Evolutionary conservation across 2,113 vertebrate species (phyloP).

Genomic region (Thermophis baileyi): DNA sequence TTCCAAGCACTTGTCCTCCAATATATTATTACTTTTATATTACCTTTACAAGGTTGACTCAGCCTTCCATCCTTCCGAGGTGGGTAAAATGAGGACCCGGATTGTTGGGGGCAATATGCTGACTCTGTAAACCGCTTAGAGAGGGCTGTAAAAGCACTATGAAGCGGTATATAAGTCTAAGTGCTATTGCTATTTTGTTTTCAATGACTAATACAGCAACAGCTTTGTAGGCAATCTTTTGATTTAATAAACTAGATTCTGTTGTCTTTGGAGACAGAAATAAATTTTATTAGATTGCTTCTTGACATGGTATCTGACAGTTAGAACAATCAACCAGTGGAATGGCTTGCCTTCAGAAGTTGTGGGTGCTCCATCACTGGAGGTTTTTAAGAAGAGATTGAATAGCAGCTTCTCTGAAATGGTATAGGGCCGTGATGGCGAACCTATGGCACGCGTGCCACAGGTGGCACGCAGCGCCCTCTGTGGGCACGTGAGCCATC

Average conservation of each 20-base stretch:
- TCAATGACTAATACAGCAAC: accelerated
- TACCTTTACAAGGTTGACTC: too few species aligned
- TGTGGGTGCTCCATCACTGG: not conserved
- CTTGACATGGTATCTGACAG: not conserved
- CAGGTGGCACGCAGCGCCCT: too few species aligned
- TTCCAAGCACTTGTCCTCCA: not conserved
- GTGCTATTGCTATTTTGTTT: too few species aligned
- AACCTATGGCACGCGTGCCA: too few species aligned
- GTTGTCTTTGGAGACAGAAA: not conserved
- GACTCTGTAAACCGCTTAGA: too few species aligned
- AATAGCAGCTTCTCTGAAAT: not conserved
- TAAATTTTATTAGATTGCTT: not conserved
- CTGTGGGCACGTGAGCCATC: too few species aligned
- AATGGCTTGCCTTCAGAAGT: not conserved
- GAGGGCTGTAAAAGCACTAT: too few species aligned
- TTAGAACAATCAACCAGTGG: not conserved
- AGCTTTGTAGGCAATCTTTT: accelerated
- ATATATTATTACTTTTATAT: constrained; percentile 1
- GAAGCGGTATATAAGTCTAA: too few species aligned
- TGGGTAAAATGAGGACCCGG: too few species aligned
- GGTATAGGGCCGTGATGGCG: not conserved
- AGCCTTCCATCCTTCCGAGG: too few species aligned
- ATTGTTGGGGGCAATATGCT: too few species aligned
- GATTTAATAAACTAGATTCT: not conserved
- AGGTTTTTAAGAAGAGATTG: not conserved